phyloP scores from a whole-genome alignment of 2,888 invertebrate species.

The Agelastica alni region DNA sequence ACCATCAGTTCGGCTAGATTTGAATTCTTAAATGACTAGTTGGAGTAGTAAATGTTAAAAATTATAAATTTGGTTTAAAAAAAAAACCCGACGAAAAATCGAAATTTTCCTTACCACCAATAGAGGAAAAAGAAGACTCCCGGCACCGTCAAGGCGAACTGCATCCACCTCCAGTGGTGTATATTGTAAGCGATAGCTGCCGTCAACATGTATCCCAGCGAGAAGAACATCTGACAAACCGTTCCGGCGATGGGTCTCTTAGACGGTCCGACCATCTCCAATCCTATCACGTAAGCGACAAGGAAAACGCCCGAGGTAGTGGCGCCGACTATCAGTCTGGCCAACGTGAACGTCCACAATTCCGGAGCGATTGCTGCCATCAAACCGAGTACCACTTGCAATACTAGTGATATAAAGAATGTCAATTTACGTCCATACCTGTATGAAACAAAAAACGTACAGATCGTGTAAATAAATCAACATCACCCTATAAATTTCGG shows the following conservation, averaged over 20 bases:
- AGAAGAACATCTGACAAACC: constrained; percentile 75
- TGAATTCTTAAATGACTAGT: too few relatives aligned
- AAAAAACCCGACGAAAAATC: too few relatives aligned
- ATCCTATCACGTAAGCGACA: constrained; percentile 70
- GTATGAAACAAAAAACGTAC: too few relatives aligned
- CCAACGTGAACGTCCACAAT: constrained; percentile 68
- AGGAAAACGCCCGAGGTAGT: constrained; percentile 78
- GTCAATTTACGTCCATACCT: constrained; percentile 72
- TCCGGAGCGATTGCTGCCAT: constrained; percentile 70
- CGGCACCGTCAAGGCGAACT: constrained; percentile 71
- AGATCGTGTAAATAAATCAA: constrained; percentile 1
- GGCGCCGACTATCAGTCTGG: constrained; percentile 70
- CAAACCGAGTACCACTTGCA: constrained; percentile 71
- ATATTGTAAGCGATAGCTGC: constrained; percentile 70
- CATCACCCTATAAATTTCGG: too few relatives aligned
- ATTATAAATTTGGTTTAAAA: too few relatives aligned
- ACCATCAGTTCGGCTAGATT: too few relatives aligned
- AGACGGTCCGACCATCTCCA: constrained; percentile 72
- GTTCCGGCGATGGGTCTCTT: constrained; percentile 72
- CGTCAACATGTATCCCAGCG: constrained; percentile 70
- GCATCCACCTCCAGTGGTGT: constrained; percentile 70
- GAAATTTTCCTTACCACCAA: constrained; percentile 62
- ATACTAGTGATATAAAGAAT: constrained; percentile 72
- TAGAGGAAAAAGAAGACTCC: constrained; percentile 69
- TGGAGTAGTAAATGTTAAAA: too few relatives aligned